Conservation (phyloP, 2,113 vertebrate genomes). For the Esox niger region DNA sequence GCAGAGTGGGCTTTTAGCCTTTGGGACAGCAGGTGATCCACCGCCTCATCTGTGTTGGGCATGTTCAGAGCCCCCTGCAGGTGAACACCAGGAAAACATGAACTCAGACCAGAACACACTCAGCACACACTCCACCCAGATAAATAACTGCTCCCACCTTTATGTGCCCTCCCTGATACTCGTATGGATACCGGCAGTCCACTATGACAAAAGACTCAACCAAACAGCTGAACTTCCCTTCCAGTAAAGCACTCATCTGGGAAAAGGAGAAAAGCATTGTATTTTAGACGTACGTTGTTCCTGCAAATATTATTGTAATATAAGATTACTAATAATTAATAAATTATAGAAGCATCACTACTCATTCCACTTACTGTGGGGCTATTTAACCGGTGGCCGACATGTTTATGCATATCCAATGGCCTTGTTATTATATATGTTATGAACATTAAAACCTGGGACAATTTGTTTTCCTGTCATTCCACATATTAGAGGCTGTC, state of each 20-base stretch:
- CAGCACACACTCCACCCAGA: too few species aligned
- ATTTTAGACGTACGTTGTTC: too few species aligned
- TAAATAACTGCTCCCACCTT: slow-evolving; percentile 61
- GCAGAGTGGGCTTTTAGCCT: slow-evolving; percentile 40
- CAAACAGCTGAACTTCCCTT: slow-evolving; percentile 64
- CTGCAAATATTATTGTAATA: too few species aligned
- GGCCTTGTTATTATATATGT: too few species aligned
- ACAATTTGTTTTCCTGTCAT: too few species aligned
- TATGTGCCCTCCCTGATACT: slow-evolving; percentile 77
- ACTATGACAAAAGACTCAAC: slow-evolving; percentile 71
- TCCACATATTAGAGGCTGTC: too few species aligned
- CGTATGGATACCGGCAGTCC: slow-evolving; percentile 79
- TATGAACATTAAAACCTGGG: too few species aligned
- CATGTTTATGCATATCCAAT: too few species aligned
- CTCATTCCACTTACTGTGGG: too few species aligned
- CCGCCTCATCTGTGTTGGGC: slow-evolving; percentile 57
- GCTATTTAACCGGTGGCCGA: too few species aligned
- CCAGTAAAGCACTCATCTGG: slow-evolving; percentile 73
- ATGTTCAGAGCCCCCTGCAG: slow-evolving; percentile 65
- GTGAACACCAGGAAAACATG: not conserved
- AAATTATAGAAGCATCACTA: too few species aligned
- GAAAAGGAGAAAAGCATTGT: not conserved
- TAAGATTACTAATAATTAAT: too few species aligned
- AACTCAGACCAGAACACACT: not conserved
- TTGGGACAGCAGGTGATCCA: slow-evolving; percentile 54